Conservation (phyloP, 2,797 vertebrate species). For the Mus caroli region DNA sequence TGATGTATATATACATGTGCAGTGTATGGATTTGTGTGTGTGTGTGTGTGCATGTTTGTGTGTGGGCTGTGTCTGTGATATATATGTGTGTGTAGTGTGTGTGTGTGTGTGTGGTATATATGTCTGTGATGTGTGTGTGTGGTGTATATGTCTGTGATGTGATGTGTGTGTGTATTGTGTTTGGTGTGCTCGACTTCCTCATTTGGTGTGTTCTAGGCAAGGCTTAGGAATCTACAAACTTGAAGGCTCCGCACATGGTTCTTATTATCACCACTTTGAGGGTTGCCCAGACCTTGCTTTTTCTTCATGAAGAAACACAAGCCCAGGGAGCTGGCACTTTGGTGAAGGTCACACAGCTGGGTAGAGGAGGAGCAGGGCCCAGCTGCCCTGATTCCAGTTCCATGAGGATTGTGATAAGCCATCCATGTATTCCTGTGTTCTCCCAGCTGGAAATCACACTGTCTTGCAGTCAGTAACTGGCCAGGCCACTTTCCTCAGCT, state of each 20-base stretch:
- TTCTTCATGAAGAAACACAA: not conserved
- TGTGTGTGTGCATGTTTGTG: not conserved
- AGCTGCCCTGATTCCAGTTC: too few relatives aligned
- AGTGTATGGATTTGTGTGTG: not conserved
- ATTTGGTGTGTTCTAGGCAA: not conserved
- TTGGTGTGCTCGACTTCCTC: not conserved
- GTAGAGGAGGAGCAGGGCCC: too few relatives aligned
- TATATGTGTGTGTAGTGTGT: not conserved
- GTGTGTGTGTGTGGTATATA: not conserved
- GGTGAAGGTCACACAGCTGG: not conserved
- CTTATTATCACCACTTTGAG: not conserved
- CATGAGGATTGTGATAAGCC: too few relatives aligned
- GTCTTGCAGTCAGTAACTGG: not conserved
- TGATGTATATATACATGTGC: not conserved
- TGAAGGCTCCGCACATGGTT: not conserved
- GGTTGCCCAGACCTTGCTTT: not conserved
- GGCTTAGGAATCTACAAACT: not conserved
- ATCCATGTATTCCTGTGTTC: not conserved
- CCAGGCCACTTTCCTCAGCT: slow-evolving; percentile 4
- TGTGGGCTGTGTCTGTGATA: not conserved
- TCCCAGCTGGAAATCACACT: too few relatives aligned
- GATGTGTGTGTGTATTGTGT: not conserved
- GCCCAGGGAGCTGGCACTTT: not conserved
- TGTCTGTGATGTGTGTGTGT: too few relatives aligned
- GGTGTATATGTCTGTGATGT: not conserved